Evolutionary conservation across 1,140 invertebrate species (phyloP), one percentile per base, ranked within the genome.

Genomic region (Popillia japonica): DNA sequence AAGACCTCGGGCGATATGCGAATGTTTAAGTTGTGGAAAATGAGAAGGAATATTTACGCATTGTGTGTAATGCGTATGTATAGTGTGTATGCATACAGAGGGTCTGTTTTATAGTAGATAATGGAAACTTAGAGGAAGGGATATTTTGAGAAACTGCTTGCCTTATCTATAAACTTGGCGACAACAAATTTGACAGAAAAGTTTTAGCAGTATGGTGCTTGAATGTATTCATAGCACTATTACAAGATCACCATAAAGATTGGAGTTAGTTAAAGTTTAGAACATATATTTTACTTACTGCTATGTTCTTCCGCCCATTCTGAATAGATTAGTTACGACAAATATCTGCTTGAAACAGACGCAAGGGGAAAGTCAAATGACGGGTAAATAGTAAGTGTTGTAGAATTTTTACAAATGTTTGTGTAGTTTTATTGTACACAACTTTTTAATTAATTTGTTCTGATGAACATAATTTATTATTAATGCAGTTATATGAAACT

Each of bases 121-220:
- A 68, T 68, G 14, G 22, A 3, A 68, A 68, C 61, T 68, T 68
- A 68, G 61, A 17, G 61, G 22, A 68, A 34, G 61, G 61, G 61
- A 68, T 34, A 20, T 27, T 68, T 68, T 68, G 61, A 68, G 61
- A 68, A 68, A 68, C 61, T 17, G 61, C 61, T 68, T 9, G 10
- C 22, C 61, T 68, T 68, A 68, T 68, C 61, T 68, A 68, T 68
- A 68, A 68, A 68, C 61, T 68, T 68, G 11, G 22, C 27, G 22
- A 17, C 22, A 34, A 68, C 61, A 68, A 68, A 68, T 68, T 68
- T 27, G 61, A 68, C 61, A 27, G 61, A 68, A 68, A 68, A 68
- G 61, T 68, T 68, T 68, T n/a, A 34, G 22, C 61, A 20, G 61
- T 22, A 23, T 27, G 22, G 0, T 9, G 27, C 27, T 11, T 68